phyloP scores from a whole-genome alignment of 2,113 vertebrate species.

The Arothron firmamentum region DNA sequence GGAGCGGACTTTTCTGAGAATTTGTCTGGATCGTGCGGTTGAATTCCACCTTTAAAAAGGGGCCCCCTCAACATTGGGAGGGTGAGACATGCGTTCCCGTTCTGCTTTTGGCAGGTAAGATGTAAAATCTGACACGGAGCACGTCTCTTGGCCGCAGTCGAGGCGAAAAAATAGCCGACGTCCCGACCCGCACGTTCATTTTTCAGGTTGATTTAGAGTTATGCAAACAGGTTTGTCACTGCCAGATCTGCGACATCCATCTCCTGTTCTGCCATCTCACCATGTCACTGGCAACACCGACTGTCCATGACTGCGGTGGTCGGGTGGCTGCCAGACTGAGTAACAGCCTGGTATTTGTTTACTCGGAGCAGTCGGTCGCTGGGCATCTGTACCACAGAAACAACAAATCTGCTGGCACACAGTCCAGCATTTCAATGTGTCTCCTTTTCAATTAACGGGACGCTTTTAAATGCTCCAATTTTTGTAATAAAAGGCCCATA shows the following conservation, averaged over 20 bases:
- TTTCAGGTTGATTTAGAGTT: background rate
- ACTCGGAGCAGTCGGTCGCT: slow-evolving; percentile 53
- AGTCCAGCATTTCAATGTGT: slow-evolving; percentile 38
- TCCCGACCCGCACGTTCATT: background rate
- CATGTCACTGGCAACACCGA: slow-evolving; percentile 40
- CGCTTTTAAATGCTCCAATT: slow-evolving; percentile 40
- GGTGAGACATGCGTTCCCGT: slow-evolving; percentile 4
- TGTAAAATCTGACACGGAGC: slow-evolving; percentile 7
- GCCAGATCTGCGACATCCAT: slow-evolving; percentile 41
- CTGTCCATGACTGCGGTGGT: slow-evolving; percentile 54
- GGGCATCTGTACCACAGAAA: slow-evolving; percentile 56
- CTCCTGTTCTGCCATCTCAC: slow-evolving; percentile 44
- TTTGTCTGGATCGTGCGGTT: slow-evolving; percentile 33
- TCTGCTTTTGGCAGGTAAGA: slow-evolving; percentile 5
- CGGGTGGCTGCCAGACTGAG: slow-evolving; percentile 58
- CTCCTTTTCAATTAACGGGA: slow-evolving; percentile 37
- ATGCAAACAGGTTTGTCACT: slow-evolving; percentile 25
- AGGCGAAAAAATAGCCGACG: background rate
- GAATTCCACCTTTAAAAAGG: slow-evolving; percentile 13
- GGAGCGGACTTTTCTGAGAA: slow-evolving; percentile 25
- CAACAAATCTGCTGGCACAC: slow-evolving; percentile 54
- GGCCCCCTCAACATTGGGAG: slow-evolving; percentile 5
- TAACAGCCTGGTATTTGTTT: slow-evolving; percentile 65
- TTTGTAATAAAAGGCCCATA: slow-evolving; percentile 22
- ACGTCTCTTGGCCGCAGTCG: too few relatives aligned